Base-by-base conservation (phyloP, 1,140 invertebrate genomes). In the Marisa cornuarietis region DNA sequence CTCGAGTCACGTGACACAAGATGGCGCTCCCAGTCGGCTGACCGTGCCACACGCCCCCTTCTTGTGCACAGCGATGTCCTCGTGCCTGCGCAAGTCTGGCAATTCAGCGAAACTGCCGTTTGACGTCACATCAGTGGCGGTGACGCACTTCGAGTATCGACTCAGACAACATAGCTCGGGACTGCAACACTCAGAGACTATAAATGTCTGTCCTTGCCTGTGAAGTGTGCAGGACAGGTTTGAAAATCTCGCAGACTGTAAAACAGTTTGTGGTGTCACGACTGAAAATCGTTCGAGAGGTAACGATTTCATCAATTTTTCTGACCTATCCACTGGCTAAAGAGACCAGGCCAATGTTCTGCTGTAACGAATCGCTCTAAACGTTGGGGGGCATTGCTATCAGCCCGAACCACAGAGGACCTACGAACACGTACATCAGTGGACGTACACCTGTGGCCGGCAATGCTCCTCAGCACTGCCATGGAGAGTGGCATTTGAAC, bases 81-180 rank as follows among this genome's bases (percentile, higher is more conserved):
- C 62, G 77, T 79, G 10, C 80, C 82, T 3, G 71, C 78, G 0
- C 80, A 79, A 24, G 78, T 83, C 54, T 83, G 82, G 82, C 77
- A 83, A 62, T 83, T 83, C 74, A 83, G 78, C 72, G 82, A 83
- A 69, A 83, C 82, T 65, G 73, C 82, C 10, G 82, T 83, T 20
- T 83, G 80, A 81, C n/a, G 31, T 22, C 10, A 65, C 63, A 22
- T 8, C 14, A 54, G 14, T 54, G 52, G 52, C 8, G 52, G 52
- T 54, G 52, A 54, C 52, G 52, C n/a, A n/a, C n/a, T 54, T 54
- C 14, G 1, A 14, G 54, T 16, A n/a, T 14, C 22, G 22, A 22
- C 22, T 75, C 52, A 20, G 52, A 58, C 54, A 26, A 58, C 20
- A 13, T 18, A 5, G 42, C 75, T 63, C 26, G 31, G n/a, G 10